Evolutionary conservation across 1,140 invertebrate species (phyloP).

Genomic region (Oppia nitens): DNA sequence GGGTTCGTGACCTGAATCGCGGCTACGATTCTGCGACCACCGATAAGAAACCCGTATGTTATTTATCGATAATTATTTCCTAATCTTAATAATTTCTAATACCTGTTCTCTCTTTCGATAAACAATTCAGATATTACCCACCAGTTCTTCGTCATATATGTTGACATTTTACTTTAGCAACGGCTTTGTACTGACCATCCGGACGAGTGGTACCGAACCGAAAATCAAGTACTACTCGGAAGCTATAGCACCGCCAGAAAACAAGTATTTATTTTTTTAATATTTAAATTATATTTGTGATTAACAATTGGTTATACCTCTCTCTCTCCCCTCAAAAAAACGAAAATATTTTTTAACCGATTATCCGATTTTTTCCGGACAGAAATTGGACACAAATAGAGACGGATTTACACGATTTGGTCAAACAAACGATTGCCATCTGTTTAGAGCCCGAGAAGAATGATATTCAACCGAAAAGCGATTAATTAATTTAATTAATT

Average conservation of each 20-base stretch:
- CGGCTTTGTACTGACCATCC: constrained; percentile 65
- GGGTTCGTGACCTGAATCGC: constrained; percentile 68
- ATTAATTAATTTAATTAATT: no score
- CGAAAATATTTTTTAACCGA: no score
- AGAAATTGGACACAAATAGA: neutral
- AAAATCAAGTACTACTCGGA: constrained; percentile 97
- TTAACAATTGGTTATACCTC: no score
- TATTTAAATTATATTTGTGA: neutral
- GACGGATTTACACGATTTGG: neutral
- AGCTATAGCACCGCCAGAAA: constrained; percentile 47
- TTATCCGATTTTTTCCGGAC: constrained; percentile 13
- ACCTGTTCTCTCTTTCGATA: no score
- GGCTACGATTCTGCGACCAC: constrained; percentile 62
- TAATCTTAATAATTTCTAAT: constrained; percentile 3
- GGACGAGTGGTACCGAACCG: constrained; percentile 96
- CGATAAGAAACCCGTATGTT: constrained; percentile 46
- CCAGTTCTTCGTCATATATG: constrained; percentile 70
- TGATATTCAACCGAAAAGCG: constrained; percentile 37
- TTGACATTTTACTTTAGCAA: constrained; percentile 86
- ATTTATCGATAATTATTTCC: neutral
- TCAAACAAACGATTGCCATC: constrained; percentile 18
- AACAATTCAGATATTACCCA: constrained; percentile 43
- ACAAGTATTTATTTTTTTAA: constrained; percentile 38
- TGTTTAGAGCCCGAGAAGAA: constrained; percentile 56
- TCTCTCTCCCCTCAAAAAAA: no score